Base-by-base conservation (phyloP, 2,113 vertebrate species). In the Coregonus clupeaformis region DNA sequence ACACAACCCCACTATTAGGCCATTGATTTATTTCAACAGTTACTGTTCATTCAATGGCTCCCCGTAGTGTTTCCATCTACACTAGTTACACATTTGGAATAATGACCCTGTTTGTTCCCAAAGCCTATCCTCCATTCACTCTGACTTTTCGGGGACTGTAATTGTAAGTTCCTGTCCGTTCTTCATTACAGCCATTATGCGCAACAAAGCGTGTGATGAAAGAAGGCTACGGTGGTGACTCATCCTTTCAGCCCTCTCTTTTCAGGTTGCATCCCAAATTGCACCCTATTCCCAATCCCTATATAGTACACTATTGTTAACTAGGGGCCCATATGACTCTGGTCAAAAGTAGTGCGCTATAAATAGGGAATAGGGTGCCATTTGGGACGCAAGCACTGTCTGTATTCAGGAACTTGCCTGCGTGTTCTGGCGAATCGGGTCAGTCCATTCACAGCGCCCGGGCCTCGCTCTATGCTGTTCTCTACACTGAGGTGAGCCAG, bases 1-100 rank as follows among this genome's bases (percentile, higher is more conserved):
- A 75, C 7, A n/a, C 68, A 29, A 45, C 22, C 32, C 16, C 68
- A 25, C 69, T 79, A 63, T 20, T 36, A 16, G 29, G 20, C 30
- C 66, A 25, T n/a, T 71, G 52, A 71, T 68, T 67, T 63, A 24
- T 63, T 63, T 1, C 1, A 68, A 18, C 13, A 62, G 55, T 24
- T 36, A 11, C 16, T 13, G n/a, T 30, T 6, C 27, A 6, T 68
- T 59, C 22, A 65, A 1, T 52, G 52, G 32, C 42, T 22, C 65
- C 65, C 52, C 55, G 5, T 18, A 59, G 49, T 18, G 16, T 57
- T 71, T 32, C 49, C 27, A 52, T 52, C 14, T 52, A 13, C 49
- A 52, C 25, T 57, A 22, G 20, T n/a, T n/a, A 1, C 9, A 59
- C 20, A 22, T 60, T 60, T n/a, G 49, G 16, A 52, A 52, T 60